These are phyloP conservation scores for Thumatha senex DNA, from an alignment of 2,888 invertebrate genomes.

Conservation along the genomic window DNA sequence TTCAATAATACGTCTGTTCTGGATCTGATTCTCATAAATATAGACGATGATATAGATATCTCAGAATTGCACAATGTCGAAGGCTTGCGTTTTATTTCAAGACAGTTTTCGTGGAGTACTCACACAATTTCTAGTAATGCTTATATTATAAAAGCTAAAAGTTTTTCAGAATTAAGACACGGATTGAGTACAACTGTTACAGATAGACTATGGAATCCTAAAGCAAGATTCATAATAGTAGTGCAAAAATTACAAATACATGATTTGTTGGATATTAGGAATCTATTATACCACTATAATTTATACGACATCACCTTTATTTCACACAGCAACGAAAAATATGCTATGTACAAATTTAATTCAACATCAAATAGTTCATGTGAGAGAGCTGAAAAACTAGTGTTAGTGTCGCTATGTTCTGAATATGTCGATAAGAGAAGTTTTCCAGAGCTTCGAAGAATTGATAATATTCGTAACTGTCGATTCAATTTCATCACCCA, in stretches of 20 bases:
- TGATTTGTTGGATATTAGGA: conserved; percentile 23
- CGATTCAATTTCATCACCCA: conserved; percentile 33
- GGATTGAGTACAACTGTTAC: conserved; percentile 27
- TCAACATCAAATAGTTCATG: conserved; percentile 25
- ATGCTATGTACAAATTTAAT: conserved; percentile 24
- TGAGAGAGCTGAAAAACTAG: conserved; percentile 22
- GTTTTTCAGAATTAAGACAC: conserved; percentile 33
- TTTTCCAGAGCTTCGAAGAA: neutral
- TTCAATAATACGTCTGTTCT: neutral
- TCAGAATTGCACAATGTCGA: conserved; percentile 30
- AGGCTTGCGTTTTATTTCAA: conserved; percentile 33
- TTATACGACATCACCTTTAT: conserved; percentile 14
- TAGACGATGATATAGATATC: conserved; percentile 29
- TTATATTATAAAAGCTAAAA: conserved; percentile 37
- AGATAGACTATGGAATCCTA: conserved; percentile 45
- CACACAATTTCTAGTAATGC: conserved; percentile 26
- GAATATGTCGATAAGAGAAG: conserved; percentile 2
- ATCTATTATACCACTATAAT: conserved; percentile 25
- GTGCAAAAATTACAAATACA: conserved; percentile 24
- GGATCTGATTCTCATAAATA: conserved; percentile 41
- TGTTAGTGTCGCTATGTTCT: conserved; percentile 20
- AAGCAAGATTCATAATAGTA: conserved; percentile 44
- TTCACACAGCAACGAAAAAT: conserved; percentile 5
- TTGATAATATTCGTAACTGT: conserved; percentile 19
- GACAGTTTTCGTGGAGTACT: conserved; percentile 28